Base-by-base conservation (phyloP, 2,888 invertebrate genomes). In the Phania funesta region DNA sequence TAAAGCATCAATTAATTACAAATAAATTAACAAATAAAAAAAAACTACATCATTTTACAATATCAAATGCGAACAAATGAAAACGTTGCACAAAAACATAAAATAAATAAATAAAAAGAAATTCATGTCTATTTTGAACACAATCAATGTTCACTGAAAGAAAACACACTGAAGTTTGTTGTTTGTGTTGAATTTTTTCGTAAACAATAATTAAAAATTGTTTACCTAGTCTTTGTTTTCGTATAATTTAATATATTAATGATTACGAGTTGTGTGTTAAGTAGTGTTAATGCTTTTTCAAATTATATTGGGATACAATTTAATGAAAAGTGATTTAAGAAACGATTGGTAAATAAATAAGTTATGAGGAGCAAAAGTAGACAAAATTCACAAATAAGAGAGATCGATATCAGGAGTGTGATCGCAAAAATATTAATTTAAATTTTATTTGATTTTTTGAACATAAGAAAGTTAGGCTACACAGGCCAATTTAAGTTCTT, bases 1-100 rank as follows among this genome's bases (percentile, higher is more conserved):
- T 46, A 16, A 77, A 81, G 62, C 80, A 76, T 77, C 29, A 81
- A 64, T 73, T 77, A 56, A 68, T 76, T 81, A 73, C 38, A 77
- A 71, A 76, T 60, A 58, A 58, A 50, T 32, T 48, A 62, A 67
- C 60, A 79, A 1, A 60, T 22, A 62, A 20, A n/a, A 60, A 38
- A 54, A 20, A 41, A 24, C 3, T 60, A 50, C 58, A 29, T 52
- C 3, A 50, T 50, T 56, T 50, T 60, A 38, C 29, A 71, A 22
- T 35, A 44, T 32, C 24, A 54, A 75, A 65, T 24, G 9, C 29
- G 38, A 65, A 58, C 20, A 58, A 54, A 58, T 26, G 41, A 9
- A 62, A 50, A 8, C 22, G 9, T 46, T 46, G 32, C 20, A 1
- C 6, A 20, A 44, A 22, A 38, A 26, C 16, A 44, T n/a, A 38